A percentile compares a stretch with the other conserved stretches of the same genome.
phyloP scores from a whole-genome alignment of 2,113 vertebrate genomes.

The Ibidorhyncha struthersii region DNA sequence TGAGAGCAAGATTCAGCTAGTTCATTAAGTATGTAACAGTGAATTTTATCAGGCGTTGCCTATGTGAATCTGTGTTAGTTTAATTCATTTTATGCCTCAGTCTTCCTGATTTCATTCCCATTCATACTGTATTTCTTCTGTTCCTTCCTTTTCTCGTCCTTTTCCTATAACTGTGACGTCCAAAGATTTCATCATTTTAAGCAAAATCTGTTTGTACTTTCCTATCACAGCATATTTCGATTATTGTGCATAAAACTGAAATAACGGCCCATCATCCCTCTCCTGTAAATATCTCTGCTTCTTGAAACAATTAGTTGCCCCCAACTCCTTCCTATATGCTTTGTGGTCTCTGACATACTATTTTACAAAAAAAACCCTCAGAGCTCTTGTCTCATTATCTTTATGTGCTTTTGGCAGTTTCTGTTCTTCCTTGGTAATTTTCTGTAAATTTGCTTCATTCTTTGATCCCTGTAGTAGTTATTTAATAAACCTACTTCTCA shows the following conservation, averaged over 20 bases:
- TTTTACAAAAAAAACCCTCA: neutral
- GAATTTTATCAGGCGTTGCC: neutral
- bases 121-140: neutral
- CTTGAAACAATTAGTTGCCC: neutral
- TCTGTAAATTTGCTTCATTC: neutral
- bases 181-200: neutral
- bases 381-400: neutral
- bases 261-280: neutral
- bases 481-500: neutral
- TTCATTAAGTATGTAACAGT: neutral
- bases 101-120: neutral
- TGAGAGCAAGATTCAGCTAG: neutral
- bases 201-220: neutral
- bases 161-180: neutral
- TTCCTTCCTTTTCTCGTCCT: neutral
- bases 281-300: neutral
- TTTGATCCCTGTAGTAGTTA: neutral
- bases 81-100: neutral
- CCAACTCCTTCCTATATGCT: neutral
- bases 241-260: neutral
- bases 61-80: neutral
- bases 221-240: neutral
- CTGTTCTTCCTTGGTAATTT: neutral
- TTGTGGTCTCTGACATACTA: neutral
- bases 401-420: neutral